Evolutionary conservation across 1,140 invertebrate species (phyloP).

Genomic region (Ips nitidus): DNA sequence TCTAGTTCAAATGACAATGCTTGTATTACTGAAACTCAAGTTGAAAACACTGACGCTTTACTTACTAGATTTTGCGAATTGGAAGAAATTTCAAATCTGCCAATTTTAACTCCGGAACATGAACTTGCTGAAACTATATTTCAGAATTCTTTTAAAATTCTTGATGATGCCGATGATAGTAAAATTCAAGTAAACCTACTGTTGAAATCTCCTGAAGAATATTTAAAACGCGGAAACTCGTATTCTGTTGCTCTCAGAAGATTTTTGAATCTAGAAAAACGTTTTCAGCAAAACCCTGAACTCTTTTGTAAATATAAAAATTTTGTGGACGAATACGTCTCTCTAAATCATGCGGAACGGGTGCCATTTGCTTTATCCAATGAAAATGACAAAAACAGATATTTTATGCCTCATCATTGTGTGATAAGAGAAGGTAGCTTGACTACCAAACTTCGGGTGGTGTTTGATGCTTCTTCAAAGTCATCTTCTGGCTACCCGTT

Average conservation of each 20-base stretch:
- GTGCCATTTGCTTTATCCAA: conserved; percentile 27
- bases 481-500: conserved; percentile 43
- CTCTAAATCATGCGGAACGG: conserved; percentile 40
- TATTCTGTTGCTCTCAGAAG: conserved; percentile 13
- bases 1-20: background rate
- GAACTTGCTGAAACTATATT: too few relatives aligned
- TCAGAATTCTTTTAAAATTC: too few relatives aligned
- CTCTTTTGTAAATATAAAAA: conserved; percentile 34
- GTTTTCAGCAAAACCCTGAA: conserved; percentile 9
- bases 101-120: too few relatives aligned
- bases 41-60: too few relatives aligned
- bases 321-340: conserved; percentile 45
- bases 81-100: too few relatives aligned
- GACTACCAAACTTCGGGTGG: conserved; percentile 46
- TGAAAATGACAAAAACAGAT: conserved; percentile 35
- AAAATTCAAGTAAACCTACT: conserved; percentile 21
- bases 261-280: conserved; percentile 32
- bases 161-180: background rate
- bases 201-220: conserved; percentile 7
- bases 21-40: background rate
- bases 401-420: conserved; percentile 53
- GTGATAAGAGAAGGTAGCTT: conserved; percentile 45
- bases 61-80: too few relatives aligned
- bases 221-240: conserved; percentile 21
- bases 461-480: conserved; percentile 49